Evolutionary conservation across 2,888 invertebrate genomes (phyloP).

Genomic region (Sarcophaga rosellei): DNA sequence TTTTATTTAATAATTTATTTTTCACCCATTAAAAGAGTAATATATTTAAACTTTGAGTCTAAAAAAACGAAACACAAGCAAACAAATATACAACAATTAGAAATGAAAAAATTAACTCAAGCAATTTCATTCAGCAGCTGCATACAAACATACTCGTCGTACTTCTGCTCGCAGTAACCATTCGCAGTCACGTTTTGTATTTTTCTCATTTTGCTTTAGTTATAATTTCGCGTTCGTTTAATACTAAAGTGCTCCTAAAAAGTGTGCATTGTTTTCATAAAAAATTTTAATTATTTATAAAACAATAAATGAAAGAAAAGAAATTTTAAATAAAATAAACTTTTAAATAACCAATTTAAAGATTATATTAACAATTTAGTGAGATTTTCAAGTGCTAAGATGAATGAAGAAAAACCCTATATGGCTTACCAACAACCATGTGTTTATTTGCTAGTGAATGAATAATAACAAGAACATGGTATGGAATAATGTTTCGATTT

Average conservation of each 20-base stretch:
- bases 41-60: neutral
- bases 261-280: neutral
- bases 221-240: slow-evolving; percentile 49
- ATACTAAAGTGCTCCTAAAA: slow-evolving; percentile 11
- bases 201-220: slow-evolving; percentile 56
- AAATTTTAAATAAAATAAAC: too few species aligned
- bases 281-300: neutral
- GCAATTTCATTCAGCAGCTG: slow-evolving; percentile 20
- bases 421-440: slow-evolving; percentile 16
- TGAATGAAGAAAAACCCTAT: neutral
- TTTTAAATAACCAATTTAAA: too few species aligned
- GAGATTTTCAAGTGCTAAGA: too few species aligned
- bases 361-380: too few species aligned
- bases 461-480: neutral
- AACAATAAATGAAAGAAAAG: neutral
- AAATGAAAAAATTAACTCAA: slow-evolving; percentile 32
- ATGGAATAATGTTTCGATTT: too few species aligned
- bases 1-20: too few species aligned
- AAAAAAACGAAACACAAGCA: neutral
- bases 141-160: neutral
- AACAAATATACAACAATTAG: neutral
- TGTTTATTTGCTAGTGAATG: slow-evolving; percentile 10
- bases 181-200: slow-evolving; percentile 24
- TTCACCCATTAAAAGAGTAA: too few species aligned
- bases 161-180: slow-evolving; percentile 26